Base-by-base conservation (phyloP, 1,140 invertebrate species). In the Dufourea novaeangliae region DNA sequence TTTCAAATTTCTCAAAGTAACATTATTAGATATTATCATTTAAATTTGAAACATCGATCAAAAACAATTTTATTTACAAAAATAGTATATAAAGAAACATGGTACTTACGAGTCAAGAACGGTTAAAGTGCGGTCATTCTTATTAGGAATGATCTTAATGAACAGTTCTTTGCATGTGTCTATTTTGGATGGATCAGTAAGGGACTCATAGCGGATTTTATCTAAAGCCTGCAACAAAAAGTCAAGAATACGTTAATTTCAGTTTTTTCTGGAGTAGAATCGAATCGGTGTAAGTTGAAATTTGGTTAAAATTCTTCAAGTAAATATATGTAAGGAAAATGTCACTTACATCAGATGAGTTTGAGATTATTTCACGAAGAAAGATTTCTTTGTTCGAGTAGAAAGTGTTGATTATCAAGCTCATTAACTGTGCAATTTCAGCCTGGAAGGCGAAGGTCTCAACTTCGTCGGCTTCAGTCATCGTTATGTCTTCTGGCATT, bases 361-460 rank as follows among this genome's bases (percentile, higher is more conserved):
- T 97, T 20, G 96, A 97, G 85, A 97, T 97, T 89, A 99, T 95
- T 94, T 99, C 99, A 93, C 99, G 94, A 66, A 99, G 95, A 93
- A 99, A 99, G 85, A 99, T 99, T 94, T 99, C 98, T 94, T 99
- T 99, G 94, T 99, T 99, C 0, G 97, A 98, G 91, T 99, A 99
- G 93, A 99, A 99, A 50, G 98, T 99, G 95, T 99, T 99, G 95
- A 99, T 99, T 95, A 99, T 99, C 92, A 97, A 91, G 82, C 94
- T 95, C 96, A 97, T 97, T 88, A 97, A 93, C 93, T 96, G 95
- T 80, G 96, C 96, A 86, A 97, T 97, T 90, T 97, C 96, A 46
- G 96, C 96, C 92, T 97, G 96, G 87, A 97, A 97, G 79, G 93
- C 94, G 69, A 94, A 94, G 73, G 94, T 94, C 85, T 94, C 94